phyloP scores from a whole-genome alignment of 2,797 vertebrate species.

The Lithobates pipiens region DNA sequence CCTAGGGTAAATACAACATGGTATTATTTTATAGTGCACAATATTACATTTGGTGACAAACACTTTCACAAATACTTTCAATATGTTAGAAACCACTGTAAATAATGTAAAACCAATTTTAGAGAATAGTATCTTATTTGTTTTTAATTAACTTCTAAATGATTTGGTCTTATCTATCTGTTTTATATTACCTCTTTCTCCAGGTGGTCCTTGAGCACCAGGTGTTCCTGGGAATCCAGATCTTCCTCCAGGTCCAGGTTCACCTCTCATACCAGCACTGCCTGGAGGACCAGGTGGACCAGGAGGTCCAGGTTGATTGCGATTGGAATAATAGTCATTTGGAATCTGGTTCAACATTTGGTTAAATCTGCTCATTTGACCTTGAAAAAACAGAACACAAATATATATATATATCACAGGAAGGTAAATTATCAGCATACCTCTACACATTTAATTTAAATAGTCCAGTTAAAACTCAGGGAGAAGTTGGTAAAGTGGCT shows the following conservation, averaged over 20 bases:
- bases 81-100: neutral
- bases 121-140: neutral
- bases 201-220: slow-evolving; percentile 86
- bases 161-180: no score
- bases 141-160: neutral
- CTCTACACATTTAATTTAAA: neutral
- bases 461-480: neutral
- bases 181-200: slow-evolving; percentile 85
- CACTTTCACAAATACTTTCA: neutral
- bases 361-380: slow-evolving; percentile 92
- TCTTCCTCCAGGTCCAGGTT: slow-evolving; percentile 86
- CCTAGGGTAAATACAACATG: slow-evolving; percentile 72
- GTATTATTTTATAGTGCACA: neutral
- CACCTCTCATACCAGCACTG: slow-evolving; percentile 84
- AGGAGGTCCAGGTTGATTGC: slow-evolving; percentile 87
- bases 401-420: neutral
- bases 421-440: neutral
- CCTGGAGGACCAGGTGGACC: slow-evolving; percentile 87
- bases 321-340: slow-evolving; percentile 84
- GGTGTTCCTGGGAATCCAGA: slow-evolving; percentile 90
- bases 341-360: slow-evolving; percentile 95
- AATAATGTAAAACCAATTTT: no score
- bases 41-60: neutral
- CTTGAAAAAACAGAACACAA: slow-evolving; percentile 72
- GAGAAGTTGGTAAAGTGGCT: neutral